Evolutionary conservation across 1,140 invertebrate species (phyloP).

Genomic region (Heliothis virescens): DNA sequence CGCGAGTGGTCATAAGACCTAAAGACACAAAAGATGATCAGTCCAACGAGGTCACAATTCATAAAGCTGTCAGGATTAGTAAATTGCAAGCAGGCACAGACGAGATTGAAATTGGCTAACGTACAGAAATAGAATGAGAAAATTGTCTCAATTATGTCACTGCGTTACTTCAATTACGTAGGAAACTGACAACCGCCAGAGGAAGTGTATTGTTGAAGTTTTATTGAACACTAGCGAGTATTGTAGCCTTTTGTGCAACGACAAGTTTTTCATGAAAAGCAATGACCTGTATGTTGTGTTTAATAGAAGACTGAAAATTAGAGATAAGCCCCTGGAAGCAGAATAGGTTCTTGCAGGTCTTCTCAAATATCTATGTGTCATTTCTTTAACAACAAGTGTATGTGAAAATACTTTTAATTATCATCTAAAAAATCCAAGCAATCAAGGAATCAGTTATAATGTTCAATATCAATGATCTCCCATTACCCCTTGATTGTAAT

Average conservation of each 20-base stretch:
- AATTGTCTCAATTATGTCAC: conserved; percentile 52
- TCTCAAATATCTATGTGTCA: too few species aligned
- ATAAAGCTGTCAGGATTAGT: conserved; percentile 45
- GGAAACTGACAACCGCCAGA: conserved; percentile 31
- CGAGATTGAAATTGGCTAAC: conserved; percentile 49
- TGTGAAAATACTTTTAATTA: too few species aligned
- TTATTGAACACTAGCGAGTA: not conserved
- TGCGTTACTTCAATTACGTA: conserved; percentile 49
- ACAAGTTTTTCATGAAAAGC: not conserved
- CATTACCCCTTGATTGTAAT: not conserved
- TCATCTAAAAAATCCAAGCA: too few species aligned
- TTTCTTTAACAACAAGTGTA: too few species aligned
- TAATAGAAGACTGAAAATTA: not conserved
- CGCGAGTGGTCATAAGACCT: not conserved
- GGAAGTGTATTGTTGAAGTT: conserved; percentile 35
- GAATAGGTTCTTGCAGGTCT: too few species aligned
- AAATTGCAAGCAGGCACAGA: conserved; percentile 44
- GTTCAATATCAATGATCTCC: not conserved
- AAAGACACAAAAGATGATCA: conserved; percentile 1
- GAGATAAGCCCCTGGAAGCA: not conserved
- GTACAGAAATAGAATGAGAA: conserved; percentile 55
- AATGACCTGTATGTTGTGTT: not conserved
- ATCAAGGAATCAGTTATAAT: too few species aligned
- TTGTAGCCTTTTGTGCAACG: not conserved
- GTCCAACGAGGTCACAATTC: conserved; percentile 36